Conservation (phyloP, 1,140 invertebrate species). For the Mylabris phalerata region DNA sequence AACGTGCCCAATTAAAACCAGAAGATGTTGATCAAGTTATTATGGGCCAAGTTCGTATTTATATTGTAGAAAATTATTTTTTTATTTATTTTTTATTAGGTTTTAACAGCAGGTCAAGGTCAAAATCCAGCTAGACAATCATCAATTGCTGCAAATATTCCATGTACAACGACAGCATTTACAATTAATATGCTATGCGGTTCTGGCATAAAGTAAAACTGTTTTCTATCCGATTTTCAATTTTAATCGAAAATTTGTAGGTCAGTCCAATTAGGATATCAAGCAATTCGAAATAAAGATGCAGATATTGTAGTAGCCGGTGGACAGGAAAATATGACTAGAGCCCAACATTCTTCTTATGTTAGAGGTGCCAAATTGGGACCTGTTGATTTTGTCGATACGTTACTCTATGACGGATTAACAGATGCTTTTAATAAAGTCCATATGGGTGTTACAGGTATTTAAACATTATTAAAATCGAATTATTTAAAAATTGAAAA, state of each 20-base stretch:
- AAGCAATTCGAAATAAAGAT: slow-evolving; percentile 66
- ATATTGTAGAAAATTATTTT: background rate
- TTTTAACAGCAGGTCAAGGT: slow-evolving; percentile 64
- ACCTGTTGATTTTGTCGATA: slow-evolving; percentile 56
- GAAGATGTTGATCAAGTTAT: slow-evolving; percentile 77
- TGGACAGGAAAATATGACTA: slow-evolving; percentile 83
- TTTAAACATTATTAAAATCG: background rate
- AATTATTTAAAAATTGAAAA: background rate
- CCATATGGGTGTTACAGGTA: slow-evolving; percentile 83
- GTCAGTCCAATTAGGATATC: slow-evolving; percentile 60
- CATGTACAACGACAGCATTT: slow-evolving; percentile 63
- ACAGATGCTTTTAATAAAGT: slow-evolving; percentile 71
- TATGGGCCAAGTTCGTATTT: slow-evolving; percentile 64
- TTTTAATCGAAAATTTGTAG: slow-evolving; percentile 42
- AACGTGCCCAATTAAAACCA: slow-evolving; percentile 53
- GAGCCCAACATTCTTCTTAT: slow-evolving; percentile 63
- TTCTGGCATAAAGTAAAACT: slow-evolving; percentile 68
- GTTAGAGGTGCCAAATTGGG: slow-evolving; percentile 70
- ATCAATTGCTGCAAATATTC: slow-evolving; percentile 68
- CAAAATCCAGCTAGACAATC: slow-evolving; percentile 85
- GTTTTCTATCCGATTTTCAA: slow-evolving; percentile 11
- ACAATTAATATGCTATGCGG: slow-evolving; percentile 83
- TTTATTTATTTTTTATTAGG: slow-evolving; percentile 43
- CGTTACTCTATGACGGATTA: slow-evolving; percentile 70
- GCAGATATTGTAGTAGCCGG: slow-evolving; percentile 68